Evolutionary conservation across 2,113 vertebrate genomes (phyloP), one percentile per base, ranked within the genome.

Genomic region (Callionymus lyra): DNA sequence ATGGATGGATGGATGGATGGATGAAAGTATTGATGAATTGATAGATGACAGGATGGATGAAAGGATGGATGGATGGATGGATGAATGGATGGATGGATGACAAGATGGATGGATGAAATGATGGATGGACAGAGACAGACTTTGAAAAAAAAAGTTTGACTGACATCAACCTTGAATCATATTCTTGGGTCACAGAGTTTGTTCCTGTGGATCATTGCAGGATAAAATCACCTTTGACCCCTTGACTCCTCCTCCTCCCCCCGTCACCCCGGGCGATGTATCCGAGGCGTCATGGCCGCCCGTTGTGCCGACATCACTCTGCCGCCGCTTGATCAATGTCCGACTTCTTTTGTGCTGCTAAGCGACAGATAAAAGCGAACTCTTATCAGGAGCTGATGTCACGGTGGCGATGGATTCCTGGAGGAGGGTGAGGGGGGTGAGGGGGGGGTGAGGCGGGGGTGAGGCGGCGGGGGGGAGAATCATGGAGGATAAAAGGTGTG

Each of bases 301-400:
- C 78, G 82, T 80, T 77, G 79, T 84, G 79, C 78, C 72, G 75
- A 71, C 82, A 74, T 85, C 82, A 82, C 66, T 74, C 62, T 72
- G 65, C 70, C 82, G 81, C 79, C 82, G 82, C 83, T 82, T 82
- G 81, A 86, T 85, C 84, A 83, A 84, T 86, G 80, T 66, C 50
- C 60, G 64, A 63, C 77, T 80, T 77, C 79, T 74, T 84, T 84
- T 84, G 82, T 84, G 82, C 80, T 67, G 77, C 81, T 82, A 77
- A 85, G 81, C 76, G 68, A 70, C 77, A 74, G 81, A 85, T 84
- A 82, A 84, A 85, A 84, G 77, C 81, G 61, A n/a, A 58, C 68
- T 55, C 77, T 84, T 86, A 86, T 86, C 84, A 45, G 73, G 77
- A 81, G 72, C 68, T 27, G 61, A 31, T 1, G 45, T 47, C 16